These are phyloP conservation scores for Cuniculus paca DNA, from an alignment of 2,797 vertebrate genomes.

Conservation along the genomic window DNA sequence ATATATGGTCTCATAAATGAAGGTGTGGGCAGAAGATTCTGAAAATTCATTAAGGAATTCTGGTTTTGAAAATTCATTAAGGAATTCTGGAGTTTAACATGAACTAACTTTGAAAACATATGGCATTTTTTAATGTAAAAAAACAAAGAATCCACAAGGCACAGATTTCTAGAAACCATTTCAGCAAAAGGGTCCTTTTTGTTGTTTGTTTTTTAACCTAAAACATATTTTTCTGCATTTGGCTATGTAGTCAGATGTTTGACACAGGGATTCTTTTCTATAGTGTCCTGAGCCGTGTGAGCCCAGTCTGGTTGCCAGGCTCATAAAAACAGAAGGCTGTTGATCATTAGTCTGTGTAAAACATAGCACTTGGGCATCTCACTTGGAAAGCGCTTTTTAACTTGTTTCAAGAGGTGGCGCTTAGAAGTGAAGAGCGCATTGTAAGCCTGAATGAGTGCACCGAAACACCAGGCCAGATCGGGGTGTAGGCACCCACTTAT, in stretches of 20 bases:
- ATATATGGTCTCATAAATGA: slow-evolving; percentile 74
- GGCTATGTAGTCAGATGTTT: slow-evolving; percentile 21
- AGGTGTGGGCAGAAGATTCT: slow-evolving; percentile 68
- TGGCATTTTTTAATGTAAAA: slow-evolving; percentile 35
- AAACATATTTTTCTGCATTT: slow-evolving; percentile 56
- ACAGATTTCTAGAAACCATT: slow-evolving; percentile 66
- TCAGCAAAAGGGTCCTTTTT: background rate
- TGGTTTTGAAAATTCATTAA: slow-evolving; percentile 47
- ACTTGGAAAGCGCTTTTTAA: slow-evolving; percentile 76
- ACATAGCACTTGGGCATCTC: slow-evolving; percentile 76
- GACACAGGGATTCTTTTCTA: slow-evolving; percentile 8
- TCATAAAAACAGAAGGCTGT: slow-evolving; percentile 70
- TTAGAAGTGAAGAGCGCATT: slow-evolving; percentile 83
- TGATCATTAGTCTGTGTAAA: slow-evolving; percentile 76
- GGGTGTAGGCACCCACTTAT: slow-evolving; percentile 81
- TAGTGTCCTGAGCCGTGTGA: slow-evolving; percentile 36
- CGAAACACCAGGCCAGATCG: slow-evolving; percentile 77
- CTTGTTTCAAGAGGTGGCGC: slow-evolving; percentile 83
- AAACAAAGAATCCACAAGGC: background rate
- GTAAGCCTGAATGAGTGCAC: slow-evolving; percentile 78
- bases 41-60: slow-evolving; percentile 67
- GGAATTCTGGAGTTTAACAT: slow-evolving; percentile 18
- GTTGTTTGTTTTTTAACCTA: background rate
- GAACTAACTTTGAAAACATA: slow-evolving; percentile 57
- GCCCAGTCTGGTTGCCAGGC: slow-evolving; percentile 55